Base-by-base conservation (phyloP, 2,888 invertebrate species). In the Andricus curvator region DNA sequence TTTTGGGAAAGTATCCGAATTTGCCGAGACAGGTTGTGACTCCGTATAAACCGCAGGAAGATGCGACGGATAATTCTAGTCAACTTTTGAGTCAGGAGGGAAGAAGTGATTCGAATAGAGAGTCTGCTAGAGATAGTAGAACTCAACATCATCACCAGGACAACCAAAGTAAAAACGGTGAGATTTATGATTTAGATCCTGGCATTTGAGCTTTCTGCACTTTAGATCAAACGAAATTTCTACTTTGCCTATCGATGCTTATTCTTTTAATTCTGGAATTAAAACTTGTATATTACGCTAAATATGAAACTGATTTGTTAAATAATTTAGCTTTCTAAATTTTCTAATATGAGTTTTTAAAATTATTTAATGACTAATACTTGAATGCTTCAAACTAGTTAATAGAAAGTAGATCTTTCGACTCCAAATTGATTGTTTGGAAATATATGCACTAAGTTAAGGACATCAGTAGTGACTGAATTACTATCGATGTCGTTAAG, bases 1-100 rank as follows among this genome's bases (percentile, higher is more conserved):
- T 96, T 88, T 93, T 96, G 22, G 95, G 95, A 82, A 94, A 96
- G 94, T 96, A 96, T 91, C 95, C 95, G 84, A 95, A 96, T 93
- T 95, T 98, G 81, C 98, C 98, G 48, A 95, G 97, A 48, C 98
- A 98, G 93, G 95, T 98, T 33, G 97, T 98, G 56, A 96, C 97
- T 13, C 97, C 98, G 2, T 98, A 97, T 93, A 96, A 97, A 89
- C 97, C 97, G 0, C 97, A 97, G 25, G 97, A 97, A 89, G 98
- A 98, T 88, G 89, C 91, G 33, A 87, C 87, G 48, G 90, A 91
- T 82, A 91, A 92, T 88, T 91, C 91, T 90, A 92, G 91, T 89
- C 92, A 92, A 84, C 82, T 87, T 83, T 74, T 85, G 78, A 89
- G 85, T 84, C 88, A 89, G 29, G 91, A 92, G 25, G 81, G 86